Percentiles rank a stretch among this genome's conserved stretches.
Evolutionary conservation across 2,797 vertebrate species (phyloP).

Genomic region (Muscicapa striata): DNA sequence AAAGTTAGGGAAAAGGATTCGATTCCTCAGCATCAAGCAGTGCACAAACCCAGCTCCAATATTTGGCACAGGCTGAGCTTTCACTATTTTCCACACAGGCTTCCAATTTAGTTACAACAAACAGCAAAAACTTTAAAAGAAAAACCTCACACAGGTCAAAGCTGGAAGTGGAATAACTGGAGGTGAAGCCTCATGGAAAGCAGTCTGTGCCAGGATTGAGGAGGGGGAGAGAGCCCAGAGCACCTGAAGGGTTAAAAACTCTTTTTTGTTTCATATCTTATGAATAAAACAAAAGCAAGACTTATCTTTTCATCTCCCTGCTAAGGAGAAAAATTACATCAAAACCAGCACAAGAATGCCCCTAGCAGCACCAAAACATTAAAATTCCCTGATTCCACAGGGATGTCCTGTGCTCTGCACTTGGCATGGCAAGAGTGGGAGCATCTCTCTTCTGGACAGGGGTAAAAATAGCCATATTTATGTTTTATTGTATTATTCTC

Average conservation of each 20-base stretch:
- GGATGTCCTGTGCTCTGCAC: background rate
- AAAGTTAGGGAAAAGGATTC: background rate
- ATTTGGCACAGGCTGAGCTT: background rate
- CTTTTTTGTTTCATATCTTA: background rate
- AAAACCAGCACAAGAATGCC: background rate
- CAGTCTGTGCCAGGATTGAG: fast-evolving
- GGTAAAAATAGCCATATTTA: background rate
- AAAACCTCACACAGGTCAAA: background rate
- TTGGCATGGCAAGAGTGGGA: background rate
- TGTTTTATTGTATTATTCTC: background rate
- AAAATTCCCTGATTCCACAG: background rate
- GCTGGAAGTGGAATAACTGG: background rate
- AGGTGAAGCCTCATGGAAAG: background rate
- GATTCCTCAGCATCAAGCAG: background rate
- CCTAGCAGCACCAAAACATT: background rate
- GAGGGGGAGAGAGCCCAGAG: background rate
- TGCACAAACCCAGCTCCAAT: background rate
- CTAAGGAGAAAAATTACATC: background rate
- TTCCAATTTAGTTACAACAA: background rate
- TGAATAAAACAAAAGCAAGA: background rate
- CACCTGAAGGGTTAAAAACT: background rate
- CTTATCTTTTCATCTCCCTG: background rate
- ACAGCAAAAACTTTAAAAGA: background rate
- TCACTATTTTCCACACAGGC: background rate
- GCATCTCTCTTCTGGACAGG: background rate